Base-by-base conservation (phyloP, 92 coral and sea anemone genomes). In the Hydrozoanthus gracilis region DNA sequence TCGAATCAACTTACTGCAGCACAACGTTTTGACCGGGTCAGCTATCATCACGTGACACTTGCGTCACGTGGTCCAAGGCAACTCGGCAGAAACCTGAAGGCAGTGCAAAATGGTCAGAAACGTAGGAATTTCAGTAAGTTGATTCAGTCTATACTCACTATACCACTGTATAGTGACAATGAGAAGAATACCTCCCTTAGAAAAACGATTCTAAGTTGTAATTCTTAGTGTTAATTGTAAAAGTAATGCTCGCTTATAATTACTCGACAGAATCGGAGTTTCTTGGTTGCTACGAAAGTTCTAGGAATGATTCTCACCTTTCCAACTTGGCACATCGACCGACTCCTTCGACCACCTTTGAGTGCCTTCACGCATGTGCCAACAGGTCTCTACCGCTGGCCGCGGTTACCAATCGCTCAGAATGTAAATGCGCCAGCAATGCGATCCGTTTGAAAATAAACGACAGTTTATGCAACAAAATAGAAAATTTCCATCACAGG, bases 361-460 rank as follows among this genome's bases (percentile, higher is more conserved):
- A 71, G 77, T 94, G 98, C 67, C 54, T 90, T 73, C 80, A 86
- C 66, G 92, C 88, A 62, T 94, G 98, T 87, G 98, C 91, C 2
- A 20, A 79, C 15, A 86, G 51, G 60, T 39, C 70, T 35, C 88
- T 88, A 64, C 95, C 93, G 58, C 92, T 94, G 90, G 93, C 96
- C 54, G 90, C 92, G 55, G 82, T 89, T 66, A 77, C 77, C 56
- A 93, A 89, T 68, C 83, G 67, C 72, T 89, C 92, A 56, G 77
- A 52, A 6, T 93, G 96, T 62, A 89, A 84, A 49, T 93, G 96
- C 56, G 89, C 84, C 44, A 55, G 79, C 89, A 46, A 90, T 14
- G 73, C 60, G 18, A 52, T 82, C 7, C 20, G 74, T 82, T 49
- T 79, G 51, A 46, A 47, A 15, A 44, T 88, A 35, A 65, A 86